These are phyloP conservation scores for Nomada flava DNA, from an alignment of 2,888 invertebrate species.

Conservation along the genomic window DNA sequence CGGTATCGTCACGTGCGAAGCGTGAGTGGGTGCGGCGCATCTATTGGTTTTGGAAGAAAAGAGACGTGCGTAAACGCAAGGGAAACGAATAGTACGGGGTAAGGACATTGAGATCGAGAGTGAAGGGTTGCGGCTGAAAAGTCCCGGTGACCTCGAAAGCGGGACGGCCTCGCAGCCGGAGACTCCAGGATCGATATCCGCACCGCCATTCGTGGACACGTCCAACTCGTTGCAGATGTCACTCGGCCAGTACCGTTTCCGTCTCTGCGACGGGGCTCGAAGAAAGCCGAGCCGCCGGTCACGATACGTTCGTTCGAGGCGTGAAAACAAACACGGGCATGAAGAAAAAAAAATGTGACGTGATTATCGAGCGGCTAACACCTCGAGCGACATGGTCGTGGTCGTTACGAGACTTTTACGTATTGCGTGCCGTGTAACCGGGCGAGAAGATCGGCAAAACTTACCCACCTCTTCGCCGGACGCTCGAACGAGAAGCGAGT, in stretches of 20 bases:
- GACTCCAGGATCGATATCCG: slow-evolving; percentile 75
- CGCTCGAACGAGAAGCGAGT: slow-evolving; percentile 87
- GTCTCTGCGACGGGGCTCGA: not conserved
- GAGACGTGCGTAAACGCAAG: not conserved
- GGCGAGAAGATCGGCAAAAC: slow-evolving; percentile 79
- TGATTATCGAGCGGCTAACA: not conserved
- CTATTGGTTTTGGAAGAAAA: not conserved
- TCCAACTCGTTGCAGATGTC: slow-evolving; percentile 64
- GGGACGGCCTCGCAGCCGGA: slow-evolving; percentile 53
- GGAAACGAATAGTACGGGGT: not conserved
- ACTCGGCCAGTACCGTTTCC: slow-evolving; percentile 46
- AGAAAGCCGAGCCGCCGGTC: not conserved
- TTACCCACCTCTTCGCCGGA: slow-evolving; percentile 92
- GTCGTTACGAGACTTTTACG: slow-evolving; percentile 2
- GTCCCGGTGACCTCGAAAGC: slow-evolving; percentile 79
- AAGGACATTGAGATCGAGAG: slow-evolving; percentile 72
- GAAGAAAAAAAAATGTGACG: not conserved
- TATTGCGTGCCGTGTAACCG: slow-evolving; percentile 12
- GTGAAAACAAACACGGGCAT: not conserved
- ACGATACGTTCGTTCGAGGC: not conserved
- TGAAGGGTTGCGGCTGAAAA: slow-evolving; percentile 65
- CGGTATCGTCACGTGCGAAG: slow-evolving; percentile 5
- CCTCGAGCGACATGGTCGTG: slow-evolving; percentile 19
- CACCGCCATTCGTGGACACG: slow-evolving; percentile 65
- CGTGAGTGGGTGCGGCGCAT: not conserved